These are phyloP conservation scores for Thymelicus acteon DNA, from an alignment of 2,888 invertebrate species.

Conservation along the genomic window DNA sequence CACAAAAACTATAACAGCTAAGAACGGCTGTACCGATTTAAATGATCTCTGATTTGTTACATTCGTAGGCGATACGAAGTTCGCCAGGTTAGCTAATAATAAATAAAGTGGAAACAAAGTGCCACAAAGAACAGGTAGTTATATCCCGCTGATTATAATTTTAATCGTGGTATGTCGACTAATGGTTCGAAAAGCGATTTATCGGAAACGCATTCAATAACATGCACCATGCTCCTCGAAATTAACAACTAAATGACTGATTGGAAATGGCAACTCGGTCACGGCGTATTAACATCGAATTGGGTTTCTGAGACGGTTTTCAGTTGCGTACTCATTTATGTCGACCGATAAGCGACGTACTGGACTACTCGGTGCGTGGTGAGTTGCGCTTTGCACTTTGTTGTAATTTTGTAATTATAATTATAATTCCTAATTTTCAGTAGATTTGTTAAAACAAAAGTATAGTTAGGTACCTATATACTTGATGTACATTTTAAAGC, in stretches of 20 bases:
- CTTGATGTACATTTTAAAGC: no score
- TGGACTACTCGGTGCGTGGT: background rate
- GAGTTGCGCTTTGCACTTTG: conserved; percentile 26
- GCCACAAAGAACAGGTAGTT: background rate
- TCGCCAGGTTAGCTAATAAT: no score
- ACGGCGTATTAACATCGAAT: conserved; percentile 81
- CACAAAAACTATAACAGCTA: no score
- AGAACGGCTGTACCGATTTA: no score
- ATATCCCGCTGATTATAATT: conserved; percentile 4
- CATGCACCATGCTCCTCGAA: conserved; percentile 81
- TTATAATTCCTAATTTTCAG: conserved; percentile 19
- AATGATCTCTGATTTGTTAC: no score
- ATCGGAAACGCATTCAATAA: conserved; percentile 67
- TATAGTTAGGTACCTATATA: no score
- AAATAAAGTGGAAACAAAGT: no score
- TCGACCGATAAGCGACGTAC: conserved; percentile 44
- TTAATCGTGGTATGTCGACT: conserved; percentile 28
- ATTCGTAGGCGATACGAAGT: no score
- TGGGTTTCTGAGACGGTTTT: conserved; percentile 79
- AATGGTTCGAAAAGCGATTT: conserved; percentile 37
- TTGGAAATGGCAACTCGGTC: conserved; percentile 76
- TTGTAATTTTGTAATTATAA: conserved; percentile 17
- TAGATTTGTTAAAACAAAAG: no score
- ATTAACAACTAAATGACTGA: conserved; percentile 82
- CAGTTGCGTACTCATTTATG: conserved; percentile 54